Evolutionary conservation across 2,888 invertebrate species (phyloP), one percentile per base, ranked within the genome.

Genomic region (Cerastis leucographa): DNA sequence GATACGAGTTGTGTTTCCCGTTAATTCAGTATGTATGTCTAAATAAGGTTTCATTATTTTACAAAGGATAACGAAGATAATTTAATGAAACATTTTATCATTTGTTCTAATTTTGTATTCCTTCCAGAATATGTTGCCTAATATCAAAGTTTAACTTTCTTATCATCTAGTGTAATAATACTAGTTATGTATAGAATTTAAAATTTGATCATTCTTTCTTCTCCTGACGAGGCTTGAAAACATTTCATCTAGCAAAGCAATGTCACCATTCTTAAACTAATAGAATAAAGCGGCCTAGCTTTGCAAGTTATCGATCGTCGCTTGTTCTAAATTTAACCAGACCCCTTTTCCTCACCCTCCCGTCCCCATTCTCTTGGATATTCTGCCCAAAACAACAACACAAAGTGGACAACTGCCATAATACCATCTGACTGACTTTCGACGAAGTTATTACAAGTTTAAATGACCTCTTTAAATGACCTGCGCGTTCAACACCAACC

Each of bases 401-500:
- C 71, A 49, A 68, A 73, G 65, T 71, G n/a, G 59, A 83, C 70
- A 80, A 80, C 64, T 44, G 72, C 56, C 72, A 51, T 75, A 78
- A 64, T 64, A 69, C 80, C 56, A 64, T 46, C 71, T 61, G 67
- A 72, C 74, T 73, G 66, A 73, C 65, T 82, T 81, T 80, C 40
- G 14, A 29, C 49, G 64, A 85, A 73, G 78, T 78, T 78, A 80
- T 85, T 67, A 78, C 64, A 76, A 82, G 85, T 87, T 80, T 80
- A 75, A 78, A 85, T 76, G 76, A 74, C 76, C 81, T 84, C 71
- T 87, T 69, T 46, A 67, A 81, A 81, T 78, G 72, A 76, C 74
- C 74, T 42, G 29, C 67, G 66, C 65, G 35, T 64, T 74, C 62
- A 75, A 78, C n/a, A 71, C 66, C 77, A 71, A 61, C 73, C 78